A percentile compares a stretch with the other conserved stretches of the same genome.
Evolutionary conservation across 2,113 vertebrate genomes (phyloP).

Genomic region (Pardalotus punctatus): DNA sequence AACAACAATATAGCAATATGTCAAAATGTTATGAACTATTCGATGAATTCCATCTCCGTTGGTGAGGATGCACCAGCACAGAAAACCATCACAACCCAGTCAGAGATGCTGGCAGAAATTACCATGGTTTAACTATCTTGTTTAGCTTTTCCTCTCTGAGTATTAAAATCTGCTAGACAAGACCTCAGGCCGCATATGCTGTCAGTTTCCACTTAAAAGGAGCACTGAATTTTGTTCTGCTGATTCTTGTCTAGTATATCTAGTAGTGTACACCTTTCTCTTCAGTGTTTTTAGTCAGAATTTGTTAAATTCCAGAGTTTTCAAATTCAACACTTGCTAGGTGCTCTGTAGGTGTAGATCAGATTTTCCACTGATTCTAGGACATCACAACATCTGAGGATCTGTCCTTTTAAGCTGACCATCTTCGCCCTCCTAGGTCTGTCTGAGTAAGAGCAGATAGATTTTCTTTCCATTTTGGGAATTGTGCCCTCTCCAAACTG

Average conservation of each 20-base stretch:
- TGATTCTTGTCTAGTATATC: background rate
- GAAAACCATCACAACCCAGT: background rate
- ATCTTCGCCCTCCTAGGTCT: background rate
- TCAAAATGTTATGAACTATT: background rate
- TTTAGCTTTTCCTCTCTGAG: background rate
- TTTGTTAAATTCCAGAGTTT: background rate
- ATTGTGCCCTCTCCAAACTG: background rate
- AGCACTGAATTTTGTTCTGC: background rate
- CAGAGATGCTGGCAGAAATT: background rate
- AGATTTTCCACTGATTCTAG: background rate
- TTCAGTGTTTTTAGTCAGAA: background rate
- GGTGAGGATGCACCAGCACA: background rate
- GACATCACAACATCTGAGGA: background rate
- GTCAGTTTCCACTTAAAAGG: background rate
- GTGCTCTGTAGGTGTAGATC: background rate
- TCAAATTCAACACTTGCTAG: background rate
- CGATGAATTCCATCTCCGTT: background rate
- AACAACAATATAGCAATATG: background rate
- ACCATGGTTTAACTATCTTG: background rate
- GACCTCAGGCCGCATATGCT: background rate
- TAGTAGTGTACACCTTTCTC: background rate
- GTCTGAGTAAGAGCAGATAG: background rate
- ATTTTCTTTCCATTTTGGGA: background rate
- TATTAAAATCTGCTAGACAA: background rate
- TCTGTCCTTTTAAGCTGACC: background rate